Percentiles rank a stretch among this genome's conserved stretches.
These are phyloP conservation scores for Eumacrocentrus americanus DNA, from an alignment of 2,888 invertebrate genomes.

Conservation along the genomic window DNA sequence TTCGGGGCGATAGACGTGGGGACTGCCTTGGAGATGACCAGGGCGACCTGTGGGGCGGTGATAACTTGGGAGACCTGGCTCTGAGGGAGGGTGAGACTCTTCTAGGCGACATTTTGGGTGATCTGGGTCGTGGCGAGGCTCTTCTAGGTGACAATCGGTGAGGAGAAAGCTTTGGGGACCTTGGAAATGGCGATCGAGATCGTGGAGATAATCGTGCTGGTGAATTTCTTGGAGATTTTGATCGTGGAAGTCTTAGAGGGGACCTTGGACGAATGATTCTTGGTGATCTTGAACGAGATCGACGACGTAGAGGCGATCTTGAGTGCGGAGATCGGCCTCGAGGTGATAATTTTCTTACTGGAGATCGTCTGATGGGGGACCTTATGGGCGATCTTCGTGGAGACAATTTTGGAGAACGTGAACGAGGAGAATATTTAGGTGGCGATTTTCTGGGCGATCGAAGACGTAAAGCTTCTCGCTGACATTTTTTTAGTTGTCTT, in stretches of 20 bases:
- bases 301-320: conserved; percentile 45
- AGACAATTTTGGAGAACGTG: conserved; percentile 41
- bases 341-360: conserved; percentile 45
- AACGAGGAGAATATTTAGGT: conserved; percentile 46
- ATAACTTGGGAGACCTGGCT: conserved; percentile 42
- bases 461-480: conserved; percentile 52
- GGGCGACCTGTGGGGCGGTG: conserved; percentile 42
- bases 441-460: conserved; percentile 56
- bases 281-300: conserved; percentile 39
- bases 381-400: conserved; percentile 37
- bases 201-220: conserved; percentile 41
- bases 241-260: conserved; percentile 36
- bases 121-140: conserved; percentile 33
- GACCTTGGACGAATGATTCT: conserved; percentile 15
- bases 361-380: conserved; percentile 39
- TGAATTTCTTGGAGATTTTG: conserved; percentile 45
- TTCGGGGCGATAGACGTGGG: conserved; percentile 42
- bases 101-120: conserved; percentile 43
- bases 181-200: conserved; percentile 24
- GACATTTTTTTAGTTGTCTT: conserved; percentile 33
- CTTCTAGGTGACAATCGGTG: conserved; percentile 40
- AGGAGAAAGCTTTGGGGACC: conserved; percentile 34
- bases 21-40: conserved; percentile 43
- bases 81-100: conserved; percentile 37
- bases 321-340: conserved; percentile 41